These are phyloP conservation scores for Chironomus striatipennis DNA, from an alignment of 1,140 invertebrate genomes.

Conservation along the genomic window DNA sequence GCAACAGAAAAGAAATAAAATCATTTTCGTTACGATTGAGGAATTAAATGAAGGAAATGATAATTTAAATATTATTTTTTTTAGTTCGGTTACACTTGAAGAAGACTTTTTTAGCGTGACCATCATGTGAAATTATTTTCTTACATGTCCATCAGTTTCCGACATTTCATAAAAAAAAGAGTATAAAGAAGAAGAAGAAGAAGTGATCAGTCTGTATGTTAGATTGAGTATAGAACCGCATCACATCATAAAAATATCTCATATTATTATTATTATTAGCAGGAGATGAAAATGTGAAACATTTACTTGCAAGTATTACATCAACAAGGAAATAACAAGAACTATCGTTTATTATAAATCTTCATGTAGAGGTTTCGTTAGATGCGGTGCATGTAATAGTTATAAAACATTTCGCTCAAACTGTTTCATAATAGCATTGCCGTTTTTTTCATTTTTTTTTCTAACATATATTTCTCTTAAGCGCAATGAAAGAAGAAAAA, in stretches of 20 bases:
- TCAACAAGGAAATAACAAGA: too few species aligned
- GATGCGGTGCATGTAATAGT: not conserved
- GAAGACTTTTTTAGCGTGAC: not conserved
- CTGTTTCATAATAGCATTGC: slow-evolving; percentile 17
- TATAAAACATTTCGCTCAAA: slow-evolving; percentile 11
- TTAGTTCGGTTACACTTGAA: not conserved
- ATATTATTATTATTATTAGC: too few species aligned
- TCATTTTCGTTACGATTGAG: not conserved
- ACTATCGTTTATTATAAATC: slow-evolving; percentile 8
- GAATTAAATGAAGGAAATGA: not conserved
- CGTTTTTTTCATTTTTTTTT: slow-evolving; percentile 1
- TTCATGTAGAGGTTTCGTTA: not conserved
- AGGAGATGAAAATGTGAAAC: too few species aligned
- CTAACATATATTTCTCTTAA: slow-evolving; percentile 8
- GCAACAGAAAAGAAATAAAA: too few species aligned
- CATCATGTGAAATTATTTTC: not conserved
- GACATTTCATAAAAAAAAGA: too few species aligned
- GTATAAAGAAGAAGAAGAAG: too few species aligned
- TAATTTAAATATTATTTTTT: not conserved
- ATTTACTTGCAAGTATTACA: too few species aligned
- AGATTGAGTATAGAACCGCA: too few species aligned
- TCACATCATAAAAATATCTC: too few species aligned
- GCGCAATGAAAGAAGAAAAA: slow-evolving; percentile 6
- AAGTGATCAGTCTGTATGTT: too few species aligned
- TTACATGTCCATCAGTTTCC: not conserved